phyloP scores from a whole-genome alignment of 1,140 invertebrate species.

The Oreohelix idahoensis region DNA sequence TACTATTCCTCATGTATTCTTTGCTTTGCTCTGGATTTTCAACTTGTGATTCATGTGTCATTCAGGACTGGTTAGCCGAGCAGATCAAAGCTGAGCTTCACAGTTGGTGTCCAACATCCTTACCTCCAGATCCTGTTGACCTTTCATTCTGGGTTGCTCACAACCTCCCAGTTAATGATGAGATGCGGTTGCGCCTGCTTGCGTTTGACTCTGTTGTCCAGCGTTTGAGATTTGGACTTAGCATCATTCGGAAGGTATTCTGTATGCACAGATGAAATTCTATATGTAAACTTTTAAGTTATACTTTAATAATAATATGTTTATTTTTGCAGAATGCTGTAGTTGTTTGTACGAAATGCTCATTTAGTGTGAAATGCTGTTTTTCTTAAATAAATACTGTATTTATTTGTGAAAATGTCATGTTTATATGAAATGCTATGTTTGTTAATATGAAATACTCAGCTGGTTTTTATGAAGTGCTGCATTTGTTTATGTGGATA shows the following conservation, averaged over 20 bases:
- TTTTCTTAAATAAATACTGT: too few species aligned
- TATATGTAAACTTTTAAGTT: too few species aligned
- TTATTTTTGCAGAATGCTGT: too few species aligned
- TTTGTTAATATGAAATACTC: too few species aligned
- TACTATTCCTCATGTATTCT: background rate
- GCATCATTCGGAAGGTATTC: conserved; percentile 77
- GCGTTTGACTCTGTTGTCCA: conserved; percentile 79
- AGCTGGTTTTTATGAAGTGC: too few species aligned
- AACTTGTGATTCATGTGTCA: too few species aligned
- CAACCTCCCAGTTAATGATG: conserved; percentile 81
- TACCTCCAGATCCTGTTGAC: conserved; percentile 80
- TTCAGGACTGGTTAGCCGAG: conserved; percentile 67
- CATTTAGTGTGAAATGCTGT: too few species aligned
- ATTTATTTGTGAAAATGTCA: too few species aligned
- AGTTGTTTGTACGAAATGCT: too few species aligned
- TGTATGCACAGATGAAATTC: background rate
- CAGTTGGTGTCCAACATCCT: conserved; percentile 68
- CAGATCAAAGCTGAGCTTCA: conserved; percentile 67
- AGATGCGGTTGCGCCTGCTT: conserved; percentile 78
- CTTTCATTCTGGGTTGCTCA: conserved; percentile 86
- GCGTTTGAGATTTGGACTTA: conserved; percentile 80
- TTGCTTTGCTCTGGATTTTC: background rate
- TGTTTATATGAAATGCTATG: too few species aligned
- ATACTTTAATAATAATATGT: too few species aligned
- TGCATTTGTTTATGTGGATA: too few species aligned